These are phyloP conservation scores for Heteronetta atricapilla DNA, from an alignment of 2,113 vertebrate species.

Conservation along the genomic window DNA sequence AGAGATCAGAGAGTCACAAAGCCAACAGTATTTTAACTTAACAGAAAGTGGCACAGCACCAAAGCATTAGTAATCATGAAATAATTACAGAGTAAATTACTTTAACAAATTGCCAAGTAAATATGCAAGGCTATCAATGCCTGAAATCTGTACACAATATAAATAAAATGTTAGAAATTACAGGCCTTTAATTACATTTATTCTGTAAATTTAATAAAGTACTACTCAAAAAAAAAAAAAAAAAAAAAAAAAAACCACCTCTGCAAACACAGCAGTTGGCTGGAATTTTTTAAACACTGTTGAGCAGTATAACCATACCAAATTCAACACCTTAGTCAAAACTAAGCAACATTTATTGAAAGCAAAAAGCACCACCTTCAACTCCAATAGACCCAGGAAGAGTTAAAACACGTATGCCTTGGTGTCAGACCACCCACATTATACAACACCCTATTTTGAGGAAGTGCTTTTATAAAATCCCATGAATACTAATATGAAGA, in stretches of 20 bases:
- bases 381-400: neutral
- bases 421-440: constrained; percentile 33
- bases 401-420: neutral
- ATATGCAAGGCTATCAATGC: constrained; percentile 52
- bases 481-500: neutral
- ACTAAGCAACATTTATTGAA: neutral
- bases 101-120: constrained; percentile 63
- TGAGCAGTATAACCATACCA: constrained; percentile 25
- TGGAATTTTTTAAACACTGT: neutral
- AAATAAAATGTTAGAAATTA: constrained; percentile 51
- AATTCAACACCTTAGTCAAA: neutral
- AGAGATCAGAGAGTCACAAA: constrained; percentile 24
- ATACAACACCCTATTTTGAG: neutral
- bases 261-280: constrained; percentile 25
- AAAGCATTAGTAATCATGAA: constrained; percentile 25
- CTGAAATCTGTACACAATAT: constrained; percentile 11
- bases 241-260: constrained; percentile 1
- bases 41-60: constrained; percentile 37
- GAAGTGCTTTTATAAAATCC: neutral
- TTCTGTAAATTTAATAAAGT: constrained; percentile 57
- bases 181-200: constrained; percentile 55
- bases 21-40: neutral
- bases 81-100: constrained; percentile 63
- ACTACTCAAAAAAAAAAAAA: constrained; percentile 21
- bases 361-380: neutral